Conservation (phyloP, 2,888 invertebrate genomes). For the Parthenolecanium corni region DNA sequence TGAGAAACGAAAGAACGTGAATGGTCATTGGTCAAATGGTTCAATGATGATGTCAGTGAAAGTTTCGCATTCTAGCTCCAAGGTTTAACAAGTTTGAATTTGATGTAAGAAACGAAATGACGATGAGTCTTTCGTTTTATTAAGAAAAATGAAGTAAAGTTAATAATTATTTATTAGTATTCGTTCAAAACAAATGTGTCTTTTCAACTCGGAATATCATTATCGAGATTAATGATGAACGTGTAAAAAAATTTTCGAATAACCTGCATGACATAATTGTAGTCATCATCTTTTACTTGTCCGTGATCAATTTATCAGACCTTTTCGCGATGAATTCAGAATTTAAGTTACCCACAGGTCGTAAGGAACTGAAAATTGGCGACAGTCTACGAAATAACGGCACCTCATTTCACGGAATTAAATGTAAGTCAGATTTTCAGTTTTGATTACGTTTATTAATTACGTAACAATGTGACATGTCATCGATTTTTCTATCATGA, state of each 20-base stretch:
- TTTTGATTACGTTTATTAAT: slow-evolving; percentile 15
- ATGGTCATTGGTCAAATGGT: no score
- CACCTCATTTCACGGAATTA: slow-evolving; percentile 22
- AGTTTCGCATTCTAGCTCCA: slow-evolving; percentile 16
- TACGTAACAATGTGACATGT: slow-evolving; percentile 24
- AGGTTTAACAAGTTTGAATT: slow-evolving; percentile 23
- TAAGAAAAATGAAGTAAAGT: background rate
- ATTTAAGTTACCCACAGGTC: slow-evolving; percentile 24
- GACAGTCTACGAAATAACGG: slow-evolving; percentile 23
- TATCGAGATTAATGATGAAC: background rate
- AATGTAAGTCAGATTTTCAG: slow-evolving; percentile 13
- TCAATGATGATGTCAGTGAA: slow-evolving; percentile 5
- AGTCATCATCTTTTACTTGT: slow-evolving; percentile 6
- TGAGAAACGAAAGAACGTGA: no score
- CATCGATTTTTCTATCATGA: slow-evolving; percentile 12
- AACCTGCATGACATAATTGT: slow-evolving; percentile 5
- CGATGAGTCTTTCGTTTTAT: slow-evolving; percentile 4
- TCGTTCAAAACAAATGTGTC: no score
- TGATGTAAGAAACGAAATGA: slow-evolving; percentile 14
- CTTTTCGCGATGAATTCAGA: slow-evolving; percentile 13
- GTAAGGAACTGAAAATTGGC: slow-evolving; percentile 19
- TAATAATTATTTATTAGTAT: slow-evolving; percentile 10
- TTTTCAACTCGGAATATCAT: slow-evolving; percentile 1
- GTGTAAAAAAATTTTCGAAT: background rate
- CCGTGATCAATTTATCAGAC: background rate